phyloP scores from a whole-genome alignment of 1,140 invertebrate species.

The Pseudomyrmex flavicornis region DNA sequence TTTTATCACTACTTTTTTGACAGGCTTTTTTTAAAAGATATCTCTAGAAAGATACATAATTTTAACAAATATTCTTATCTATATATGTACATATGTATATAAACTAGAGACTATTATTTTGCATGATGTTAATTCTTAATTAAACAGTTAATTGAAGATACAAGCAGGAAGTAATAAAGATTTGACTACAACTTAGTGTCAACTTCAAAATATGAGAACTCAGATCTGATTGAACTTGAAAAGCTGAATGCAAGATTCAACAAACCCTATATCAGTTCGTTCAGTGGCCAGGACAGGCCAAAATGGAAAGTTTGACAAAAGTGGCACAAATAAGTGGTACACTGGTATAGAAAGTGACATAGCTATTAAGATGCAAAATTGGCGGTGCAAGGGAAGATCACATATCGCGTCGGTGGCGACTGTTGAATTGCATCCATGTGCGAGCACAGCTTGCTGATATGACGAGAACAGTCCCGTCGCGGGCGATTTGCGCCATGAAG shows the following conservation, averaged over 20 bases:
- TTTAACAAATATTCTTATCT: background rate
- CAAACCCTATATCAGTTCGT: constrained; percentile 3
- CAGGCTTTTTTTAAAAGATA: no score
- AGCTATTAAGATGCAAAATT: constrained; percentile 67
- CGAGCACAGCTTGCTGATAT: constrained; percentile 27
- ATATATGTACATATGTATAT: constrained; percentile 20
- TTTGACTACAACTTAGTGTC: background rate
- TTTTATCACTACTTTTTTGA: background rate
- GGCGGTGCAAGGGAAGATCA: constrained; percentile 37
- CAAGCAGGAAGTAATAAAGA: constrained; percentile 6
- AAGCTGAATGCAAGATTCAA: constrained; percentile 36
- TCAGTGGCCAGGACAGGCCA: constrained; percentile 58
- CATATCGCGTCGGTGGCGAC: constrained; percentile 24
- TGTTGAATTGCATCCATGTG: constrained; percentile 40
- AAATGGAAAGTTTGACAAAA: constrained; percentile 75
- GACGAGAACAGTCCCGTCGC: constrained; percentile 43
- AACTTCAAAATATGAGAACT: background rate
- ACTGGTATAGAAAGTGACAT: constrained; percentile 71
- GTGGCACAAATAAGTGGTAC: constrained; percentile 73
- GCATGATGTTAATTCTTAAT: constrained; percentile 33
- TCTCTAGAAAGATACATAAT: no score
- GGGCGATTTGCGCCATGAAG: constrained; percentile 61
- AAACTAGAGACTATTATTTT: constrained; percentile 46
- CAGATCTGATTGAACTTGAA: background rate
- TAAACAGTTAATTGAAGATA: background rate